A percentile compares a stretch with the other conserved stretches of the same genome.
Evolutionary conservation across 2,113 vertebrate species (phyloP).

Genomic region (Corythoichthys haematopterus): DNA sequence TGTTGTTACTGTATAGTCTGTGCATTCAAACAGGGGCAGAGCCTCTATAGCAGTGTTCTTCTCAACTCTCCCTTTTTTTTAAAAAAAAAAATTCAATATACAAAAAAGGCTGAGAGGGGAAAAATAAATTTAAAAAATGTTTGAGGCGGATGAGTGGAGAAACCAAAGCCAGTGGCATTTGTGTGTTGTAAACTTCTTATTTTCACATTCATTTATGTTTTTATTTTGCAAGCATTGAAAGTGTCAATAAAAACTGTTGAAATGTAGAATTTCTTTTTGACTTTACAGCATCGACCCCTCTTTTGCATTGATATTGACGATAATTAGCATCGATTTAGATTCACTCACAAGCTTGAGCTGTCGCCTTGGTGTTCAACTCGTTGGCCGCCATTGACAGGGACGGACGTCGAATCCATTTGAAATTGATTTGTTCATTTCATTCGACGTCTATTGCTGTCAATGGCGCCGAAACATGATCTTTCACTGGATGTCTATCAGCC

Average conservation of each 20-base stretch:
- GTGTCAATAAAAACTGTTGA: constrained; percentile 69
- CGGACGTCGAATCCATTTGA: too few relatives aligned
- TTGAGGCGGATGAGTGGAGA: constrained; percentile 80
- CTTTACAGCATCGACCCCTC: constrained; percentile 16
- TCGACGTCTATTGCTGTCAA: too few relatives aligned
- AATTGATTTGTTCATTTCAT: too few relatives aligned
- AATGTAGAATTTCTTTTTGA: constrained; percentile 62
- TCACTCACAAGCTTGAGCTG: constrained; percentile 12
- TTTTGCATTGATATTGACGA: constrained; percentile 19
- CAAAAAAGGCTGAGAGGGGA: constrained; percentile 54
- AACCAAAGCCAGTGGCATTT: constrained; percentile 76
- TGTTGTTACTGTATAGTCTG: constrained; percentile 86
- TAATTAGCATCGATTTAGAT: constrained; percentile 8
- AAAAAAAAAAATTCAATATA: constrained; percentile 54
- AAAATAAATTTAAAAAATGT: constrained; percentile 56
- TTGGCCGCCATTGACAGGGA: too few relatives aligned
- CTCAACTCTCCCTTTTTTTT: constrained; percentile 46
- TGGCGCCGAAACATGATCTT: too few relatives aligned
- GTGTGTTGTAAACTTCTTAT: constrained; percentile 71
- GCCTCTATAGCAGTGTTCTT: constrained; percentile 76
- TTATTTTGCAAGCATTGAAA: constrained; percentile 66
- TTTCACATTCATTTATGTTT: constrained; percentile 68
- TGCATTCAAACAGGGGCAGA: constrained; percentile 84
- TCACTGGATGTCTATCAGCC: too few relatives aligned
- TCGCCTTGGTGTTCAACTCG: constrained; percentile 37